phyloP scores from a whole-genome alignment of 2,888 invertebrate genomes.

The Aspidiotus rigidus region DNA sequence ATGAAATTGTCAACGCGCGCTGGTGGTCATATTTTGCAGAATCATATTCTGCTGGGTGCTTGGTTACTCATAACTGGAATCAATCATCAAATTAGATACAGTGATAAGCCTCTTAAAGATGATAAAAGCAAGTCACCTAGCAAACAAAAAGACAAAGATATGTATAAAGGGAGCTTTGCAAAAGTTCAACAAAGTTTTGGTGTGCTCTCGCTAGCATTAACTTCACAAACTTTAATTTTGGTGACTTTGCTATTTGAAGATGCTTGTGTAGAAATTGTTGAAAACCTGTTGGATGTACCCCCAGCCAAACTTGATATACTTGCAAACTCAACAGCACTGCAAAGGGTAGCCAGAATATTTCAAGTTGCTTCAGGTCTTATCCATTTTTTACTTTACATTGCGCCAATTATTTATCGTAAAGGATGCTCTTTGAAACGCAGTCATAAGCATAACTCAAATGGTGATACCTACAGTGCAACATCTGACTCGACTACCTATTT shows the following conservation, averaged over 20 bases:
- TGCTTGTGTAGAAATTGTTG: slow-evolving; percentile 48
- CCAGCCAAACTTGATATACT: slow-evolving; percentile 57
- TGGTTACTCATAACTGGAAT: slow-evolving; percentile 82
- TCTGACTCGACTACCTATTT: slow-evolving; percentile 94
- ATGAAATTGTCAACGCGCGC: slow-evolving; percentile 78
- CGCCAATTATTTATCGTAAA: slow-evolving; percentile 83
- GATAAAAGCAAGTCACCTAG: slow-evolving; percentile 47
- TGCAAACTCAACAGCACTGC: slow-evolving; percentile 57
- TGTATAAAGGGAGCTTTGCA: slow-evolving; percentile 56
- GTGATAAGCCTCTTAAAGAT: slow-evolving; percentile 46
- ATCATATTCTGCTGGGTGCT: slow-evolving; percentile 76
- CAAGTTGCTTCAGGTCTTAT: slow-evolving; percentile 60
- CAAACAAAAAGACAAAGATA: slow-evolving; percentile 48
- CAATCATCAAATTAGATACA: slow-evolving; percentile 65
- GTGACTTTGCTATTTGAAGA: slow-evolving; percentile 65
- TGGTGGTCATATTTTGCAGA: slow-evolving; percentile 80
- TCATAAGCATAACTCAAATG: slow-evolving; percentile 67
- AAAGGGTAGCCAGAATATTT: slow-evolving; percentile 60
- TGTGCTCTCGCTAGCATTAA: slow-evolving; percentile 79
- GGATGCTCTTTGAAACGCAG: slow-evolving; percentile 60
- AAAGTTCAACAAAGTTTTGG: slow-evolving; percentile 81
- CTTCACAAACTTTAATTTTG: slow-evolving; percentile 71
- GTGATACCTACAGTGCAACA: slow-evolving; percentile 60
- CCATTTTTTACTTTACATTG: slow-evolving; percentile 75
- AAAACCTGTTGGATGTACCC: slow-evolving; percentile 43